These are phyloP conservation scores for Catamblyrhynchus diadema DNA, from an alignment of 2,797 vertebrate genomes.

Conservation along the genomic window DNA sequence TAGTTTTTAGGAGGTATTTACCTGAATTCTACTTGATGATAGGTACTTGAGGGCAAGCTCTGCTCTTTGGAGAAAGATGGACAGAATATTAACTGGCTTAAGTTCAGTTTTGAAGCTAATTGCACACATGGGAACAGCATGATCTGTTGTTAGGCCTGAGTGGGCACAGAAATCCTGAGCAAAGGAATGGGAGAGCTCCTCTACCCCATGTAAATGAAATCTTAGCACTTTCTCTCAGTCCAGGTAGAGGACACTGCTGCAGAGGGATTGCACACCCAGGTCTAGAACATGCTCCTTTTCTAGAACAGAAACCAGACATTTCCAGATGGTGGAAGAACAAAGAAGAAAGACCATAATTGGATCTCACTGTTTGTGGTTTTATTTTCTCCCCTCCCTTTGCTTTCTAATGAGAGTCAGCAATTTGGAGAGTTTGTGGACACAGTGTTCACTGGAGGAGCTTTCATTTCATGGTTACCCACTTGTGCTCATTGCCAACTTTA, in stretches of 20 bases:
- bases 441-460: slow-evolving; percentile 32
- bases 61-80: background rate
- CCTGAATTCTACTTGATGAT: background rate
- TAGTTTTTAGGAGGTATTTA: background rate
- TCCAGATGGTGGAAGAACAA: slow-evolving; percentile 24
- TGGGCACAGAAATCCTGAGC: background rate
- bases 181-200: background rate
- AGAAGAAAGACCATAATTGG: slow-evolving; percentile 26
- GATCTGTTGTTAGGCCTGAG: background rate
- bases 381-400: slow-evolving; percentile 14
- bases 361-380: slow-evolving; percentile 39
- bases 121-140: background rate
- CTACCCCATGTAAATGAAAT: background rate
- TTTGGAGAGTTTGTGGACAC: slow-evolving; percentile 23
- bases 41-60: background rate
- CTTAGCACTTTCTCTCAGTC: background rate
- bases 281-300: slow-evolving; percentile 6
- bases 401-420: slow-evolving; percentile 3
- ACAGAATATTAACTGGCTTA: background rate
- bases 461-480: slow-evolving; percentile 43
- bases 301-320: background rate
- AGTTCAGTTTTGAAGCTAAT: background rate
- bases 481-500: slow-evolving; percentile 51
- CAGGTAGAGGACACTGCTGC: background rate
- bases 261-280: background rate